Evolutionary conservation across 2,888 invertebrate species (phyloP).

Genomic region (Cetonia aurata): DNA sequence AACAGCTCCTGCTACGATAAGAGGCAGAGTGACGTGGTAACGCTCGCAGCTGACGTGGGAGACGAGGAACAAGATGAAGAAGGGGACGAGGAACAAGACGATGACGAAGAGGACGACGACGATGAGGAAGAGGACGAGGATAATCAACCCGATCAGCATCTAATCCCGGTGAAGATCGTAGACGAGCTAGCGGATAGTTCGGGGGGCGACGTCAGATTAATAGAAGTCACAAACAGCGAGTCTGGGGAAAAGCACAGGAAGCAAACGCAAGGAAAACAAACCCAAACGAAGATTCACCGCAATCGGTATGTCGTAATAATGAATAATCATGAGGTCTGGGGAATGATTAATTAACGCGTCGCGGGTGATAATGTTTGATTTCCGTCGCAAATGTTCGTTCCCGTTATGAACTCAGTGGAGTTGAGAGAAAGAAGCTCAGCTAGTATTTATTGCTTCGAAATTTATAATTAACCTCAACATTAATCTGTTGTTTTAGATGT

Average conservation of each 20-base stretch:
- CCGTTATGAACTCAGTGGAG: neutral
- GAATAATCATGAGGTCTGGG: conserved; percentile 6
- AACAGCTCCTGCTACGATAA: conserved; percentile 40
- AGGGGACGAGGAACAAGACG: conserved; percentile 46
- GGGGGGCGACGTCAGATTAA: conserved; percentile 15
- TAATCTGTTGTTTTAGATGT: too few relatives aligned
- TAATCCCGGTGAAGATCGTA: conserved; percentile 21
- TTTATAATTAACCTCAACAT: too few relatives aligned
- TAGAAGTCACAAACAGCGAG: neutral
- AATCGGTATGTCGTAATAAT: conserved; percentile 40
- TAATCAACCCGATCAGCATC: neutral
- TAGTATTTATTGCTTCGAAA: too few relatives aligned
- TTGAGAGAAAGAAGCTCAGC: too few relatives aligned
- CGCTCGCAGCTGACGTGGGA: conserved; percentile 32
- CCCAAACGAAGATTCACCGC: conserved; percentile 42
- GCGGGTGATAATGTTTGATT: too few relatives aligned
- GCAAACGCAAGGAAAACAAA: conserved; percentile 34
- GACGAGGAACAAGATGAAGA: conserved; percentile 48
- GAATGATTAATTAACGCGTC: too few relatives aligned
- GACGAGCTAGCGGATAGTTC: conserved; percentile 35
- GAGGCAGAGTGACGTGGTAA: conserved; percentile 12
- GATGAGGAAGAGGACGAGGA: conserved; percentile 43
- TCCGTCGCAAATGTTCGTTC: too few relatives aligned
- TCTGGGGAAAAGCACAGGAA: conserved; percentile 13
- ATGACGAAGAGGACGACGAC: conserved; percentile 45